Evolutionary conservation across 2,797 vertebrate genomes (phyloP).

Genomic region (Gambusia yucatana): DNA sequence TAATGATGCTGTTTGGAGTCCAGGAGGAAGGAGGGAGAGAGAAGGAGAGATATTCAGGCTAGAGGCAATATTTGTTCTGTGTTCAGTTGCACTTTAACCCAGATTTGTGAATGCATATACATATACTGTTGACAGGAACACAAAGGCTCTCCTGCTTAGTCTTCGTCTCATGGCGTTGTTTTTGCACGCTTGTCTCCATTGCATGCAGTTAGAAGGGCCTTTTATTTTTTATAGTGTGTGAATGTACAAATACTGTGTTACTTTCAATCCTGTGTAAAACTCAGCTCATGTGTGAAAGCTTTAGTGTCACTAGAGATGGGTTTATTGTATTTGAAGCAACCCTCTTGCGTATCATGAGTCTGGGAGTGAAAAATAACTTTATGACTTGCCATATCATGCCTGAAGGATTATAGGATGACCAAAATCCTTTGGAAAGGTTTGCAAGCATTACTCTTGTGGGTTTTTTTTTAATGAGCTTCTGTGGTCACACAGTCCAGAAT

Average conservation of each 20-base stretch:
- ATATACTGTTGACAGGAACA: background rate
- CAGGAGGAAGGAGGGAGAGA: background rate
- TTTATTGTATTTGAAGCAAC: constrained; percentile 1
- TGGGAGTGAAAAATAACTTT: background rate
- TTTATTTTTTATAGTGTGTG: background rate
- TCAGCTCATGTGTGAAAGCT: background rate
- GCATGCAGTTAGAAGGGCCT: background rate
- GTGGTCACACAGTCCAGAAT: background rate
- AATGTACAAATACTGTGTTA: background rate
- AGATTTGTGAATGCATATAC: background rate
- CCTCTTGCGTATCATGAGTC: background rate
- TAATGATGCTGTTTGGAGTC: constrained; percentile 41
- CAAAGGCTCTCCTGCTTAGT: background rate
- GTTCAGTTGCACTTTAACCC: constrained; percentile 36
- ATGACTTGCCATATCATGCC: background rate
- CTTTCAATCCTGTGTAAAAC: background rate
- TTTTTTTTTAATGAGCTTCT: background rate
- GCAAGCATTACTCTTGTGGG: background rate
- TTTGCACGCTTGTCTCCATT: background rate
- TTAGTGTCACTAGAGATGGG: background rate
- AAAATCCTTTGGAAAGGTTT: background rate
- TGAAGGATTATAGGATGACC: constrained; percentile 1
- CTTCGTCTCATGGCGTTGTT: background rate
- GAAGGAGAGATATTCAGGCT: background rate
- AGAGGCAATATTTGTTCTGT: constrained; percentile 35